A percentile compares a stretch with the other conserved stretches of the same genome.
These are phyloP conservation scores for Zophobas morio DNA, from an alignment of 1,140 invertebrate genomes.

Conservation along the genomic window DNA sequence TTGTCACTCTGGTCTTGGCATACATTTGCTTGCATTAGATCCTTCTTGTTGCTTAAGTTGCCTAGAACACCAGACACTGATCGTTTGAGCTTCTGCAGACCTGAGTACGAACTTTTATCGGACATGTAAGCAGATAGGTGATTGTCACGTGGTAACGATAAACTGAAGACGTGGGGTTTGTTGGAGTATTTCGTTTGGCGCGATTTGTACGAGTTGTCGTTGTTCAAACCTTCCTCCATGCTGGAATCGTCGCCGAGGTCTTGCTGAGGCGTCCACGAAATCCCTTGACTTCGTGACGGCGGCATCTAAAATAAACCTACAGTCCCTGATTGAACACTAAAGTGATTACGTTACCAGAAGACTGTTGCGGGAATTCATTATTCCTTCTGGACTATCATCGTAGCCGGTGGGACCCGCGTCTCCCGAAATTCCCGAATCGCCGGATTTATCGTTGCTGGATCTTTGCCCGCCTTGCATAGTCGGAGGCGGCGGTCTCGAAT, in stretches of 20 bases:
- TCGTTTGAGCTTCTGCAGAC: constrained; percentile 77
- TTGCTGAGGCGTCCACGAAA: constrained; percentile 86
- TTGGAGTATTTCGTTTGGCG: constrained; percentile 36
- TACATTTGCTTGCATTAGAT: constrained; percentile 61
- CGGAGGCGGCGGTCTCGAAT: constrained; percentile 70
- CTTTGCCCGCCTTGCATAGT: constrained; percentile 65
- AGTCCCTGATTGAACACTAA: background rate
- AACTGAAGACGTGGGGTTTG: constrained; percentile 79
- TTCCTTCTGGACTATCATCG: constrained; percentile 55
- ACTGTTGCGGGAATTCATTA: constrained; percentile 32
- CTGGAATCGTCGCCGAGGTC: constrained; percentile 79
- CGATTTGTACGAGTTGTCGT: constrained; percentile 55
- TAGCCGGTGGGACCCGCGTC: constrained; percentile 68
- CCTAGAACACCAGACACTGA: constrained; percentile 79
- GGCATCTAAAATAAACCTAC: constrained; percentile 12
- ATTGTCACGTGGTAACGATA: constrained; percentile 79
- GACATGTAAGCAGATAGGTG: constrained; percentile 66
- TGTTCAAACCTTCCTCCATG: constrained; percentile 75
- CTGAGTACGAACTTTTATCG: constrained; percentile 72
- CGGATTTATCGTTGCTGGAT: constrained; percentile 69
- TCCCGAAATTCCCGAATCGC: constrained; percentile 85
- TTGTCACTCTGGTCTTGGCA: constrained; percentile 71
- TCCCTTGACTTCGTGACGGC: constrained; percentile 36
- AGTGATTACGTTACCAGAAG: constrained; percentile 16
- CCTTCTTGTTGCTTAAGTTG: constrained; percentile 56